Base-by-base conservation (phyloP, 2,113 vertebrate species). In the Phocoena phocoena region DNA sequence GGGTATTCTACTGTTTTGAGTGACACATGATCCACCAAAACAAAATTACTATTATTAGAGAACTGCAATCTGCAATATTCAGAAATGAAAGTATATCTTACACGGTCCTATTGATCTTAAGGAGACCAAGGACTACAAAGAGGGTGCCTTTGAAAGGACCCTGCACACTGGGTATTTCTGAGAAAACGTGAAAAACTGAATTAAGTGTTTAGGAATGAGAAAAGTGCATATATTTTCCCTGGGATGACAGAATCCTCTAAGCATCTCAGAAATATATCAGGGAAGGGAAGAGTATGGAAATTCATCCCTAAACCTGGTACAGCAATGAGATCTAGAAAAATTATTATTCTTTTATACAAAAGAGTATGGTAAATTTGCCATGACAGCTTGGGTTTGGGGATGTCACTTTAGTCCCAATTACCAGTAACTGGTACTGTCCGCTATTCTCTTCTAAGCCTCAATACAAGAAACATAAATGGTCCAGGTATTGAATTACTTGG, bases 41-140 rank as follows among this genome's bases (percentile, higher is more conserved):
- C 92, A 62, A 97, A 98, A 88, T 10, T 76, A 47, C 82, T 74
- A 62, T 80, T 90, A 95, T 71, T 96, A 89, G 17, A 92, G 62
- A 93, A 86, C 36, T 62, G 21, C 18, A 58, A 83, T 90, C 80
- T 84, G 41, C 18, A n/a, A 63, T 33, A 47, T 28, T 96, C 53
- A 95, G 58, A 82, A 80, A 85, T 36, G 25, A 80, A 92, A 94
- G 63, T 53, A 4, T 8, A 74, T 77, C 77, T 81, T 81, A 15
- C 33, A 68, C 81, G 9, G 36, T 76, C 77, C 47, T 82, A 44
- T 47, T 73, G 82, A 82, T 90, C 47, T 91, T 82, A 79, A 94
- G 23, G 55, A 96, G n/a, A 81, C 38, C 28, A 95, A 85, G 26
- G 50, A 93, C 60, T 44, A 50, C 18, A n/a, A 81, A 95, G 31